Percentiles rank a stretch among this genome's conserved stretches.
Evolutionary conservation across 2,113 vertebrate genomes (phyloP).

Genomic region (Silurus meridionalis): DNA sequence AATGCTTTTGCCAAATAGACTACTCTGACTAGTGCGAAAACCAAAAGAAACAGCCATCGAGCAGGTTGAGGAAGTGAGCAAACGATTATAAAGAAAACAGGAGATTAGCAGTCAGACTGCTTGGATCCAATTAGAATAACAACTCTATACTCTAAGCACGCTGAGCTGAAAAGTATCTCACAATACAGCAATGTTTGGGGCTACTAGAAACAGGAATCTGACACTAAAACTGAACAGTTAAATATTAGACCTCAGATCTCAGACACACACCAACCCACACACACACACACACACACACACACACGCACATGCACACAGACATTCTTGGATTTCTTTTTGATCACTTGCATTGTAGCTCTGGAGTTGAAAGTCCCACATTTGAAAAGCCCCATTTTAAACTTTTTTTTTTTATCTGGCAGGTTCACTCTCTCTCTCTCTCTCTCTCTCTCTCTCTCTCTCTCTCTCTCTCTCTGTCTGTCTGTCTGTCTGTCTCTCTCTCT

Average conservation of each 20-base stretch:
- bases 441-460: neutral
- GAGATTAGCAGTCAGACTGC: neutral
- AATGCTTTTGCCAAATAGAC: neutral
- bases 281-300: neutral
- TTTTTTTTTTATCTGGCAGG: neutral
- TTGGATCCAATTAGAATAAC: neutral
- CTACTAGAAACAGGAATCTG: neutral
- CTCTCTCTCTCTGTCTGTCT: neutral
- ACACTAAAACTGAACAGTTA: neutral
- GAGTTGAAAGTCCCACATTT: neutral
- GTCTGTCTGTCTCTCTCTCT: neutral
- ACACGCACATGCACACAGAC: neutral
- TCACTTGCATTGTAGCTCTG: constrained; percentile 16
- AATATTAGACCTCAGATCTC: neutral
- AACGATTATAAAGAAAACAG: neutral
- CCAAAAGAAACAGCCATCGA: neutral
- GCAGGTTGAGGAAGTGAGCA: neutral
- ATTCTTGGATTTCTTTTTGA: constrained; percentile 3
- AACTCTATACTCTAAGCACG: neutral
- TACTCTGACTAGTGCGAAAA: neutral
- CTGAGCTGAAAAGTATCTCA: neutral
- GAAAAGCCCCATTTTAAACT: neutral
- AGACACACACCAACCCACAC: neutral
- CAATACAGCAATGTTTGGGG: too few relatives aligned
- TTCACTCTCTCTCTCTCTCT: too few relatives aligned